phyloP scores from a whole-genome alignment of 2,888 invertebrate species.

The Agonum fuliginosum region DNA sequence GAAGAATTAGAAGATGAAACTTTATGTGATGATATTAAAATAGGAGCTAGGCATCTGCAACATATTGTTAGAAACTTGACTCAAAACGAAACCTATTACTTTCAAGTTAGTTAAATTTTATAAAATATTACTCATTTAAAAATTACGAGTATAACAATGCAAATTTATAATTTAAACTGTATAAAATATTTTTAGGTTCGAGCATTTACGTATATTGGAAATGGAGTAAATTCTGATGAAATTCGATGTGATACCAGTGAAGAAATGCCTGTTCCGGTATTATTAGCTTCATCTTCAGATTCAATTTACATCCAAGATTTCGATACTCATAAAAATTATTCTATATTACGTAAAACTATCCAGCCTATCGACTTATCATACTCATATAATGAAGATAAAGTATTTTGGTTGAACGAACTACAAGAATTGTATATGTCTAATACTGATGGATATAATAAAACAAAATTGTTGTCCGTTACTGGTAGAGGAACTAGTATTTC shows the following conservation, averaged over 20 bases:
- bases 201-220: slow-evolving; percentile 87
- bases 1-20: slow-evolving; percentile 69
- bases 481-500: slow-evolving; percentile 81
- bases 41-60: slow-evolving; percentile 75
- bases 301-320: slow-evolving; percentile 85
- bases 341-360: slow-evolving; percentile 78
- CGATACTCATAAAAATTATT: slow-evolving; percentile 78
- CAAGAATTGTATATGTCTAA: slow-evolving; percentile 78
- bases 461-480: slow-evolving; percentile 76
- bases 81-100: slow-evolving; percentile 80
- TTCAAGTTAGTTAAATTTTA: slow-evolving; percentile 74
- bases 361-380: slow-evolving; percentile 82
- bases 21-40: slow-evolving; percentile 74
- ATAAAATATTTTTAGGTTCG: slow-evolving; percentile 77
- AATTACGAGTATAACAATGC: background rate
- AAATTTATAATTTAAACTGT: background rate
- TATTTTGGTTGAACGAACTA: slow-evolving; percentile 89
- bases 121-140: background rate
- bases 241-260: slow-evolving; percentile 81
- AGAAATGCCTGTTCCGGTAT: slow-evolving; percentile 85
- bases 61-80: slow-evolving; percentile 75
- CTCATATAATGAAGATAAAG: slow-evolving; percentile 81
- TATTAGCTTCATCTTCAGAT: slow-evolving; percentile 84
- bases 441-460: slow-evolving; percentile 75
- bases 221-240: slow-evolving; percentile 81